A percentile compares a stretch with the other conserved stretches of the same genome.
These are phyloP conservation scores for Gastrophryne carolinensis DNA, from an alignment of 2,797 vertebrate genomes.

Conservation along the genomic window DNA sequence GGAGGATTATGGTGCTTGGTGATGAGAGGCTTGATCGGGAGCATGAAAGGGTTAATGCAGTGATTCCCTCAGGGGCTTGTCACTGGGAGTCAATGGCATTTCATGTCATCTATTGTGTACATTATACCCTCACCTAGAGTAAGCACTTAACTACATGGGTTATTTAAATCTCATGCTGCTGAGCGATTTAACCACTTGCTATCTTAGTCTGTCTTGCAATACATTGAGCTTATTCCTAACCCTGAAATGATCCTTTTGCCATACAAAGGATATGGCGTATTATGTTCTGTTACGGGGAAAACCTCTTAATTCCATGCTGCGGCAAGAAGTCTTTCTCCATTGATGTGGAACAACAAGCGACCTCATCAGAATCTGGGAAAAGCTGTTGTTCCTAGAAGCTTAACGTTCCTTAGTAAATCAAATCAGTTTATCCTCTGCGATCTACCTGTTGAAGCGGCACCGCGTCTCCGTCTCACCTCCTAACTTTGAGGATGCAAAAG, in stretches of 20 bases:
- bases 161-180: too few species aligned
- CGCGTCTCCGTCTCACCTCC: neutral
- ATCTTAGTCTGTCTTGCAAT: too few species aligned
- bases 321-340: neutral
- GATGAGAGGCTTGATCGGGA: neutral
- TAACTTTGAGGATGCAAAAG: too few species aligned
- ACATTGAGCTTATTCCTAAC: too few species aligned
- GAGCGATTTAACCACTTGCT: too few species aligned
- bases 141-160: too few species aligned
- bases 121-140: constrained; percentile 28
- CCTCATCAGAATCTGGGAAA: neutral
- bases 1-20: neutral
- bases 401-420: neutral
- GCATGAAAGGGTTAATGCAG: neutral
- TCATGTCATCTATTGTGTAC: constrained; percentile 38
- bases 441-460: neutral
- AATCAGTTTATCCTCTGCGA: neutral
- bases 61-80: constrained; percentile 18
- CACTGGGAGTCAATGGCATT: constrained; percentile 24
- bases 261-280: constrained; percentile 7
- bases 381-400: neutral
- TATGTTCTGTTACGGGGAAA: constrained; percentile 3
- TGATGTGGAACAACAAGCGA: neutral
- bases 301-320: constrained; percentile 17
- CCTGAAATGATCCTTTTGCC: constrained; percentile 22